These are phyloP conservation scores for Minunthozetes semirufus DNA, from an alignment of 2,888 invertebrate genomes.

Conservation along the genomic window DNA sequence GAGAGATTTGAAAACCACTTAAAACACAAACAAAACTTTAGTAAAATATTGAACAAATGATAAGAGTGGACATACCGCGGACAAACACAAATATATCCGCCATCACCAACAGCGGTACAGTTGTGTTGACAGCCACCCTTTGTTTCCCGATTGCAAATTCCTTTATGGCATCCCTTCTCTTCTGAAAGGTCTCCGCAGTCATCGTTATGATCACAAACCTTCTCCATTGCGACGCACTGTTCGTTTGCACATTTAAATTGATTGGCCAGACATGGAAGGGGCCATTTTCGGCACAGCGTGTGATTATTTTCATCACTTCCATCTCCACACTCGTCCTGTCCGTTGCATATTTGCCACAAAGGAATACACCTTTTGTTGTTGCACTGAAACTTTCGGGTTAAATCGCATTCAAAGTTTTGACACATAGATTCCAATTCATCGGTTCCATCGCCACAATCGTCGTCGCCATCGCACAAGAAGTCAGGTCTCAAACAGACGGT, in stretches of 20 bases:
- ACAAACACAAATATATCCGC: slow-evolving; percentile 83
- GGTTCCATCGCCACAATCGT: slow-evolving; percentile 85
- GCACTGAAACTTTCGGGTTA: slow-evolving; percentile 77
- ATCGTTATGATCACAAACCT: slow-evolving; percentile 79
- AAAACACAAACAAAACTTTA: slow-evolving; percentile 51
- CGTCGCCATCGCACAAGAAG: slow-evolving; percentile 81
- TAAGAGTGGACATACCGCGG: slow-evolving; percentile 53
- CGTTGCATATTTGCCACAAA: slow-evolving; percentile 62
- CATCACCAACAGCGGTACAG: slow-evolving; percentile 70
- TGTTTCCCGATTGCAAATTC: slow-evolving; percentile 44
- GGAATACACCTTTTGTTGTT: slow-evolving; percentile 61
- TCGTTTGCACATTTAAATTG: slow-evolving; percentile 78
- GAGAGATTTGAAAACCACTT: slow-evolving; percentile 73
- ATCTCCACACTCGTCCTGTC: slow-evolving; percentile 85
- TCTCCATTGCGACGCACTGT: slow-evolving; percentile 68
- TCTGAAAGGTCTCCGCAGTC: slow-evolving; percentile 87
- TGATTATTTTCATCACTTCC: slow-evolving; percentile 93
- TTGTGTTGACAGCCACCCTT: slow-evolving; percentile 84
- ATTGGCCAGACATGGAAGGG: slow-evolving; percentile 56
- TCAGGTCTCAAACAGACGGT: slow-evolving; percentile 81
- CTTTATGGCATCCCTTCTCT: slow-evolving; percentile 75
- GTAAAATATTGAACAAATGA: not conserved
- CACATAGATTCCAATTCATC: slow-evolving; percentile 61
- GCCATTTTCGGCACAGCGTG: slow-evolving; percentile 71
- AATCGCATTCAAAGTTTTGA: slow-evolving; percentile 58